Conservation (phyloP, 1,140 invertebrate genomes). For the Atta texana region DNA sequence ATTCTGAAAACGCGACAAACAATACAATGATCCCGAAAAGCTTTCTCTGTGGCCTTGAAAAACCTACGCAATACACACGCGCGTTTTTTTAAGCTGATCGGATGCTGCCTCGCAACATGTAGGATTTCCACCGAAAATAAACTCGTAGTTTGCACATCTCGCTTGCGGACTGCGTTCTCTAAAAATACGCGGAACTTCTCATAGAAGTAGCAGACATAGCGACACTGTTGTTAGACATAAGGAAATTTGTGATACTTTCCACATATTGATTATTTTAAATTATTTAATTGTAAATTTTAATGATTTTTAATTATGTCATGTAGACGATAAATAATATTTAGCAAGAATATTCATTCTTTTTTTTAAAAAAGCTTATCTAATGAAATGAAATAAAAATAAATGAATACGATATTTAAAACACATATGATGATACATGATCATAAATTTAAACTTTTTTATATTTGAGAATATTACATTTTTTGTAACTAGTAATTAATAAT, state of each 20-base stretch:
- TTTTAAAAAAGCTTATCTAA: neutral
- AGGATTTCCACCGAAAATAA: slow-evolving; percentile 60
- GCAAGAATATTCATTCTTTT: neutral
- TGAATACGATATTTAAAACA: neutral
- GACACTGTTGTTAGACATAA: neutral
- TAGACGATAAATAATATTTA: slow-evolving; percentile 6
- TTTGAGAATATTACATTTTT: neutral
- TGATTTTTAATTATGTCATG: neutral
- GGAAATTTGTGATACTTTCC: slow-evolving; percentile 3
- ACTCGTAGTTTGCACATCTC: slow-evolving; percentile 24
- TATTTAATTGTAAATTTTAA: slow-evolving; percentile 16
- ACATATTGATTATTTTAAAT: neutral
- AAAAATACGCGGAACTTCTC: slow-evolving; percentile 61
- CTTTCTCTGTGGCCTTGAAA: slow-evolving; percentile 20
- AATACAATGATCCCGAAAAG: slow-evolving; percentile 10
- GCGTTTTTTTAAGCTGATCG: slow-evolving; percentile 37
- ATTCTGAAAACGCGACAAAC: slow-evolving; percentile 36
- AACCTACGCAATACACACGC: neutral
- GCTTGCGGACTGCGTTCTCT: neutral
- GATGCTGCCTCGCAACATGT: slow-evolving; percentile 2
- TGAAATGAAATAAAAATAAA: neutral
- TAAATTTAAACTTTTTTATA: neutral
- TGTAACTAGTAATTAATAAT: no score
- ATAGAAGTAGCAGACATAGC: neutral
- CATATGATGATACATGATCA: neutral